Base-by-base conservation (phyloP, 2,113 vertebrate genomes). In the Spilogale gracilis region DNA sequence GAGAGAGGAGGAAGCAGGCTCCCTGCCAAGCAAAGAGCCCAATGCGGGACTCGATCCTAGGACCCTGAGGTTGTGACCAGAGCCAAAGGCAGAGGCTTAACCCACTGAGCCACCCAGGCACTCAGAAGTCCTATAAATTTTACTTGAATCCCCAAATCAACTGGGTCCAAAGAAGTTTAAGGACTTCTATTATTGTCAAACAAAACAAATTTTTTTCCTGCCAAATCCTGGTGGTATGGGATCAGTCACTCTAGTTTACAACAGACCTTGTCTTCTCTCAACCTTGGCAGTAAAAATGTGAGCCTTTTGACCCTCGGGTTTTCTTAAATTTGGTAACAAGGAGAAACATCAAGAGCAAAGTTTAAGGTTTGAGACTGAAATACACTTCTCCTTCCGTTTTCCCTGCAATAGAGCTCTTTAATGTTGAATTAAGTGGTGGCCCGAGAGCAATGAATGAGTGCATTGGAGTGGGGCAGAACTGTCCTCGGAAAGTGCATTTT, bases 81-180 rank as follows among this genome's bases (percentile, higher is more conserved):
- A 38, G 38, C 38, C 38, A 38, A 38, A 38, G 38, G 38, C 38
- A 38, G 38, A 38, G 38, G 38, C 38, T 38, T 38, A 38, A 38
- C 38, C 38, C 38, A 38, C 38, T 38, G 38, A 38, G 38, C 38
- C 38, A 38, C 38, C 38, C 38, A 38, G 38, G 38, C 38, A 38
- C 38, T 38, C 38, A 38, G 38, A 38, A 38, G 38, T 38, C 38
- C 18, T 38, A 60, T 14, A 32, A 9, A 12, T 92, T 93, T 74
- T 83, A 56, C 52, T 82, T 91, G 38, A 91, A 60, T 94, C 38
- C 83, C 56, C 45, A 90, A 58, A 52, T 61, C 61, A 90, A 67
- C 43, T 6, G 20, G 50, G 0, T 50, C 38, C n/a, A 60, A 58
- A 86, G 18, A 90, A 74, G 3, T 56, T 81, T 73, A 71, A 69